phyloP scores from a whole-genome alignment of 2,888 invertebrate genomes.

The Bursaphelenchus okinawaensis region DNA sequence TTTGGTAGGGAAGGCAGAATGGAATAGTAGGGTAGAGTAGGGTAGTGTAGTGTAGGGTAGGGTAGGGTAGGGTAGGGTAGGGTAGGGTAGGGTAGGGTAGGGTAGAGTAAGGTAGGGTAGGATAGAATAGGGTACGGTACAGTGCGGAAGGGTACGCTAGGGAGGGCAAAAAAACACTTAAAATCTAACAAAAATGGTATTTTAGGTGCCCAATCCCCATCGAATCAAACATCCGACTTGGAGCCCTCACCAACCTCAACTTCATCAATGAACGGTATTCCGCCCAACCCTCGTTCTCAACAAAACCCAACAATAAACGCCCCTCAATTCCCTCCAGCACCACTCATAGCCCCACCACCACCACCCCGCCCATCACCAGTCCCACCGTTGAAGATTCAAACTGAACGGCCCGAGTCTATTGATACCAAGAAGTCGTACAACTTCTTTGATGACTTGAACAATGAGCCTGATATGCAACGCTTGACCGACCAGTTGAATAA shows the following conservation, averaged over 20 bases:
- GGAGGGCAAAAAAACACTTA: no score
- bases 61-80: no score
- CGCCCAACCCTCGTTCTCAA: background rate
- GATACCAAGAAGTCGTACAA: background rate
- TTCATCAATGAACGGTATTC: constrained; percentile 10
- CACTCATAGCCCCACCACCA: background rate
- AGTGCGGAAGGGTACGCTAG: no score
- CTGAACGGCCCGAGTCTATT: background rate
- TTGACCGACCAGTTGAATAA: constrained; percentile 2
- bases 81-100: no score
- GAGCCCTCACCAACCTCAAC: constrained; percentile 20
- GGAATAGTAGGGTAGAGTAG: no score
- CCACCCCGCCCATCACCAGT: background rate
- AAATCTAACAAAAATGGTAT: background rate
- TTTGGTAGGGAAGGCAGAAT: no score
- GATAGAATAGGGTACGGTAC: no score
- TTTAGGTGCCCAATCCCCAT: background rate
- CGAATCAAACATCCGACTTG: constrained; percentile 13
- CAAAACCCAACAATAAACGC: background rate
- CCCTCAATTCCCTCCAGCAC: background rate
- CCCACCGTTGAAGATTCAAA: background rate
- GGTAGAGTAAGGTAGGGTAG: no score
- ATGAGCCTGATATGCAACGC: background rate
- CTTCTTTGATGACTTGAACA: background rate
- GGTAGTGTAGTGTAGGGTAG: no score